Evolutionary conservation across 2,888 invertebrate genomes (phyloP).

Genomic region (Thalpophila matura): DNA sequence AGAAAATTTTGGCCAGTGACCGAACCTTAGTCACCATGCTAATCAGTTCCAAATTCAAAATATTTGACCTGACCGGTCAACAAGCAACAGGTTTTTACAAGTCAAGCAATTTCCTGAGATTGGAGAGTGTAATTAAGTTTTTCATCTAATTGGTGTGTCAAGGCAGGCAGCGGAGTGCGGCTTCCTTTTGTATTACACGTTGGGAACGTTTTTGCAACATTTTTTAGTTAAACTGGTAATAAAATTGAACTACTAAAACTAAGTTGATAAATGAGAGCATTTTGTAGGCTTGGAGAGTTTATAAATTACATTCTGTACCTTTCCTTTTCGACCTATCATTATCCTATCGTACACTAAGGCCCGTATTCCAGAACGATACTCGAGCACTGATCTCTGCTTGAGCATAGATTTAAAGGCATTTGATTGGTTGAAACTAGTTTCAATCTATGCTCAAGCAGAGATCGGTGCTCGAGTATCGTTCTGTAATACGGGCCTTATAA

Average conservation of each 20-base stretch:
- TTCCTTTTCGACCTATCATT: not conserved
- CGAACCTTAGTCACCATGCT: not conserved
- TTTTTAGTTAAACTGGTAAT: slow-evolving; percentile 45
- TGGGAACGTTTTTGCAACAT: slow-evolving; percentile 67
- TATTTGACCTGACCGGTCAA: slow-evolving; percentile 38
- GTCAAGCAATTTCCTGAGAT: slow-evolving; percentile 82
- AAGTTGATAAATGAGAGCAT: slow-evolving; percentile 21
- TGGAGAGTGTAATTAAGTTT: slow-evolving; percentile 85
- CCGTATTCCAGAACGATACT: too few species aligned
- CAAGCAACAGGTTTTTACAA: slow-evolving; percentile 69
- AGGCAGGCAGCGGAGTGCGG: slow-evolving; percentile 84
- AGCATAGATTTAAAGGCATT: too few species aligned
- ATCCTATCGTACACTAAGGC: too few species aligned
- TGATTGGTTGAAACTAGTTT: too few species aligned
- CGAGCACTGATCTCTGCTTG: too few species aligned
- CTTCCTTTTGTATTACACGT: slow-evolving; percentile 83
- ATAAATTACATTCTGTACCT: too few species aligned
- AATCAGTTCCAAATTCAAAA: slow-evolving; percentile 12
- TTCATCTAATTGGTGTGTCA: slow-evolving; percentile 84
- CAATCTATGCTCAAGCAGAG: too few species aligned
- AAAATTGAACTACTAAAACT: slow-evolving; percentile 26
- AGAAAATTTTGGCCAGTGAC: not conserved
- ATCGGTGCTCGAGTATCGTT: too few species aligned
- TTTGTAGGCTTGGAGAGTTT: not conserved
- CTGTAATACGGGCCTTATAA: too few species aligned